These are phyloP conservation scores for Cheilosia scutellata DNA, from an alignment of 2,888 invertebrate genomes.

Conservation along the genomic window DNA sequence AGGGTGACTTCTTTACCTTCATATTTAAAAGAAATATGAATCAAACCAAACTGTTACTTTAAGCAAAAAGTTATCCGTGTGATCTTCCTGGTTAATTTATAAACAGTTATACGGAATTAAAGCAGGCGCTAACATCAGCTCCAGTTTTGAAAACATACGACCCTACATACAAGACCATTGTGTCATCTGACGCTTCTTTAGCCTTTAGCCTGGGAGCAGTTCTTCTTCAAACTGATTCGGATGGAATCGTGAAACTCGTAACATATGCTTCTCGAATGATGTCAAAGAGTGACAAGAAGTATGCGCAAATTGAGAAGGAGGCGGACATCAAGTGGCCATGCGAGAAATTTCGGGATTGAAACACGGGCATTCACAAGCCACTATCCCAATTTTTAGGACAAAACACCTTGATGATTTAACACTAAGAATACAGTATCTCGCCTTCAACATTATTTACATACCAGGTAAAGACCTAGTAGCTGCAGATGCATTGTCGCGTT, in stretches of 20 bases:
- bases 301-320: not conserved
- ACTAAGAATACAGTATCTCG: not conserved
- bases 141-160: not conserved
- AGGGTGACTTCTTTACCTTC: too few species aligned
- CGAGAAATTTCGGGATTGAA: not conserved
- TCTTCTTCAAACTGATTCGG: not conserved
- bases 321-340: not conserved
- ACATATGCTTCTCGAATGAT: not conserved
- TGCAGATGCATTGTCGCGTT: conserved; percentile 18
- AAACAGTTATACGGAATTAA: not conserved
- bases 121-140: not conserved
- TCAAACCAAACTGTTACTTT: too few species aligned
- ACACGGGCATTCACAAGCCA: not conserved
- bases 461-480: conserved; percentile 28
- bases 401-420: too few species aligned
- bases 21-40: too few species aligned
- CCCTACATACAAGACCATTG: not conserved
- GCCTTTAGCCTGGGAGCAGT: not conserved
- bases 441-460: not conserved
- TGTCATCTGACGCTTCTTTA: not conserved
- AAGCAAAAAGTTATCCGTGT: too few species aligned
- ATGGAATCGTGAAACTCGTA: not conserved
- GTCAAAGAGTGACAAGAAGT: not conserved
- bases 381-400: not conserved
- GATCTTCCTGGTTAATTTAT: too few species aligned